Percentiles rank a stretch among this genome's conserved stretches.
Evolutionary conservation across 2,113 vertebrate genomes (phyloP).

Genomic region (Trogon surrucura): DNA sequence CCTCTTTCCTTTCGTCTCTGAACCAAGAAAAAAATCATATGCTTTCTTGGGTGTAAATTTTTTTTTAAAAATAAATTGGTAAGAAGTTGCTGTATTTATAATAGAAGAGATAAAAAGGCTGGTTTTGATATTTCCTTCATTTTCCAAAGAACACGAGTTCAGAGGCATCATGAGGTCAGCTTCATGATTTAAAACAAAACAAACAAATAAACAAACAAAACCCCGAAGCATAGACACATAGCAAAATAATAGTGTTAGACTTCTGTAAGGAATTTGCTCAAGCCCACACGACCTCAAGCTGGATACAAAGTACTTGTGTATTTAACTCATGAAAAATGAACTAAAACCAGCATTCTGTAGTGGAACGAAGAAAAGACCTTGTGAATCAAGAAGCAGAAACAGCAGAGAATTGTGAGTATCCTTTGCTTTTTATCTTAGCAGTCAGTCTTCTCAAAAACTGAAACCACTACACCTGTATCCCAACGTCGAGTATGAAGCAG

Average conservation of each 20-base stretch:
- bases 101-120: background rate
- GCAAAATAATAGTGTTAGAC: background rate
- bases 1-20: background rate
- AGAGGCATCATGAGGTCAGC: background rate
- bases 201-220: background rate
- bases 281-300: background rate
- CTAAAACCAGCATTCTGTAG: background rate
- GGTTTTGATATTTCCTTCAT: background rate
- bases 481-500: background rate
- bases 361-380: background rate
- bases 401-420: background rate
- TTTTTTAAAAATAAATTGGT: background rate
- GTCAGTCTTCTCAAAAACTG: background rate
- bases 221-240: background rate
- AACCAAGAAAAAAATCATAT: background rate
- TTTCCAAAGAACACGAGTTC: background rate
- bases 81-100: background rate
- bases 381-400: background rate
- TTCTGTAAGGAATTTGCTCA: background rate
- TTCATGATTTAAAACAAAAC: background rate
- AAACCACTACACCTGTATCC: background rate
- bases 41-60: background rate
- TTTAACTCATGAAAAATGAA: background rate
- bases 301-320: background rate
- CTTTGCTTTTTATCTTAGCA: background rate